phyloP scores from a whole-genome alignment of 2,888 invertebrate species.

The Bembecia ichneumoniformis region DNA sequence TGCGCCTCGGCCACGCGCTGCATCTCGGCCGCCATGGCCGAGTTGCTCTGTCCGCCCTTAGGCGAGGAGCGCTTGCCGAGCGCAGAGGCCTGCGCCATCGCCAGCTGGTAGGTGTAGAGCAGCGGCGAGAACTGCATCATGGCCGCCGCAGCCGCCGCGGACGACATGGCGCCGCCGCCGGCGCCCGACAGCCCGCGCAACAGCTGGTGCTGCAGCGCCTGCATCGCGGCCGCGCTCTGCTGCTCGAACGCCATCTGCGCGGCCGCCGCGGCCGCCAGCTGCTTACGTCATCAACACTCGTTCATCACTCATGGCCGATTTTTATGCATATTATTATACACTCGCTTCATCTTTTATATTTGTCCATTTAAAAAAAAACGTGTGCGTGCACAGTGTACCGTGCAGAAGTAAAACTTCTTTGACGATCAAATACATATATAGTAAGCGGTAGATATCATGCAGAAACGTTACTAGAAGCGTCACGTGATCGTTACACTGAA shows the following conservation, averaged over 20 bases:
- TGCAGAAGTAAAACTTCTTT: too few species aligned
- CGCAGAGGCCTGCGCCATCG: slow-evolving; percentile 83
- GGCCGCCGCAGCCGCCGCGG: slow-evolving; percentile 85
- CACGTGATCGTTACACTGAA: too few species aligned
- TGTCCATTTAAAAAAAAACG: too few species aligned
- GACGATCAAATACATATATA: too few species aligned
- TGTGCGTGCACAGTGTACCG: too few species aligned
- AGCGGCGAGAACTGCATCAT: slow-evolving; percentile 92
- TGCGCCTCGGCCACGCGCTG: slow-evolving; percentile 91
- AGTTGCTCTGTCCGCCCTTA: slow-evolving; percentile 51
- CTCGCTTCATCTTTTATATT: too few species aligned
- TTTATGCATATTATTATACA: too few species aligned
- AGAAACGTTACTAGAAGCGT: too few species aligned
- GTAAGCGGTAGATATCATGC: too few species aligned
- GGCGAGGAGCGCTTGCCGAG: slow-evolving; percentile 65
- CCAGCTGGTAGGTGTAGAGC: slow-evolving; percentile 90
- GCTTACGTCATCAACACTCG: slow-evolving; percentile 20
- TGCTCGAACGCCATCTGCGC: slow-evolving; percentile 71
- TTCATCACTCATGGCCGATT: too few species aligned
- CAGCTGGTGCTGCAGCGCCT: slow-evolving; percentile 87
- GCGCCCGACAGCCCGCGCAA: slow-evolving; percentile 76
- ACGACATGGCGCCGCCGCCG: slow-evolving; percentile 64
- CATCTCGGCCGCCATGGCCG: slow-evolving; percentile 77
- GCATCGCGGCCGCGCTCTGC: slow-evolving; percentile 81
- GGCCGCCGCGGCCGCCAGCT: slow-evolving; percentile 65